Evolutionary conservation across 1,140 invertebrate genomes (phyloP).

Genomic region (Spodoptera litura): DNA sequence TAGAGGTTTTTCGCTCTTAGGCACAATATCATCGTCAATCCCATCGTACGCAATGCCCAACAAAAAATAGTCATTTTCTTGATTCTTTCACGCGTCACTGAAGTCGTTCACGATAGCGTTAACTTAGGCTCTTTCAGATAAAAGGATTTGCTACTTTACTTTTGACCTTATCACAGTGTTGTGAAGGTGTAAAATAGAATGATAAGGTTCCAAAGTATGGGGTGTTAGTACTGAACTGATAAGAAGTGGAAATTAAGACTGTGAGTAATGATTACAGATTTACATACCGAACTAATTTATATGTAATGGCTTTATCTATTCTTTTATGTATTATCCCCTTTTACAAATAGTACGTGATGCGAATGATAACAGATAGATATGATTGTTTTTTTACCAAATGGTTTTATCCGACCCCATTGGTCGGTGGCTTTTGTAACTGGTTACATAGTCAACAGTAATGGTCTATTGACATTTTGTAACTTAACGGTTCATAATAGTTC

Average conservation of each 20-base stretch:
- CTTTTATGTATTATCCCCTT: constrained; percentile 22
- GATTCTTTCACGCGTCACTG: constrained; percentile 69
- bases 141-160: constrained; percentile 48
- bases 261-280: constrained; percentile 73
- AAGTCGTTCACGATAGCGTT: constrained; percentile 65
- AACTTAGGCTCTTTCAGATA: constrained; percentile 52
- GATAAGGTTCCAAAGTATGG: constrained; percentile 38
- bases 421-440: no score
- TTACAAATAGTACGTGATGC: constrained; percentile 14
- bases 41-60: constrained; percentile 43
- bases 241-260: constrained; percentile 73
- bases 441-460: no score
- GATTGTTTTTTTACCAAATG: no score
- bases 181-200: constrained; percentile 45
- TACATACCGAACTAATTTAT: constrained; percentile 45
- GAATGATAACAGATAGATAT: background rate
- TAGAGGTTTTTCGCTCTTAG: constrained; percentile 1
- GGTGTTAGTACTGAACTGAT: constrained; percentile 65
- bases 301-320: constrained; percentile 35
- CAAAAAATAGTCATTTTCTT: constrained; percentile 65
- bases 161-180: constrained; percentile 47
- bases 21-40: background rate
- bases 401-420: no score
- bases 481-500: no score
- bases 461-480: no score